A percentile compares a stretch with the other conserved stretches of the same genome.
Evolutionary conservation across 1,140 invertebrate species (phyloP).

Genomic region (Pygmarrhopalites habei): DNA sequence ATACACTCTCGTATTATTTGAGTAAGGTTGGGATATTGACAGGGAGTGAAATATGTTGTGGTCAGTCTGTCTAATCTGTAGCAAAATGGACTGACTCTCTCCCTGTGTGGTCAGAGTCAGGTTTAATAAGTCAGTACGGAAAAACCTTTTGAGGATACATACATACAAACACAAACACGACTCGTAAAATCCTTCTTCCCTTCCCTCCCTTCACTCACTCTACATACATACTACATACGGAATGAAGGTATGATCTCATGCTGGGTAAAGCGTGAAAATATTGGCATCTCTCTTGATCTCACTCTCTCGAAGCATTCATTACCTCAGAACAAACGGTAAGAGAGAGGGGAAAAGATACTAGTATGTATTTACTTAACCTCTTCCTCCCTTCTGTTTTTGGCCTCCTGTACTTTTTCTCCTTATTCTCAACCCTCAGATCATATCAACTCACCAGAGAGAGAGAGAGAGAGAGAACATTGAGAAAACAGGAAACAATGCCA

Average conservation of each 20-base stretch:
- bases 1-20: too few relatives aligned
- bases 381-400: too few relatives aligned
- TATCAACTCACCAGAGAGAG: too few relatives aligned
- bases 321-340: neutral
- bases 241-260: neutral
- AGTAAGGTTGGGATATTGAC: neutral
- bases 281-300: neutral
- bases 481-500: too few relatives aligned
- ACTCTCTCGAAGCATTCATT: neutral
- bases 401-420: too few relatives aligned
- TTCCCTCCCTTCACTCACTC: too few relatives aligned
- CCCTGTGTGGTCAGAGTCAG: neutral
- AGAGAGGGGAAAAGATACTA: neutral
- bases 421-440: too few relatives aligned
- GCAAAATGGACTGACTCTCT: slow-evolving; percentile 2
- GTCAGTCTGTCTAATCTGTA: neutral
- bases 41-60: neutral
- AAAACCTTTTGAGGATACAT: slow-evolving; percentile 13
- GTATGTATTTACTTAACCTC: neutral
- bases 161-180: too few relatives aligned
- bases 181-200: too few relatives aligned
- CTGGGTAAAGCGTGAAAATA: slow-evolving; percentile 6
- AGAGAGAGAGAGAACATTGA: too few relatives aligned
- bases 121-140: slow-evolving; percentile 7
- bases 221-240: too few relatives aligned